Base-by-base conservation (phyloP, 2,113 vertebrate genomes). In the Nothoprocta pentlandii region DNA sequence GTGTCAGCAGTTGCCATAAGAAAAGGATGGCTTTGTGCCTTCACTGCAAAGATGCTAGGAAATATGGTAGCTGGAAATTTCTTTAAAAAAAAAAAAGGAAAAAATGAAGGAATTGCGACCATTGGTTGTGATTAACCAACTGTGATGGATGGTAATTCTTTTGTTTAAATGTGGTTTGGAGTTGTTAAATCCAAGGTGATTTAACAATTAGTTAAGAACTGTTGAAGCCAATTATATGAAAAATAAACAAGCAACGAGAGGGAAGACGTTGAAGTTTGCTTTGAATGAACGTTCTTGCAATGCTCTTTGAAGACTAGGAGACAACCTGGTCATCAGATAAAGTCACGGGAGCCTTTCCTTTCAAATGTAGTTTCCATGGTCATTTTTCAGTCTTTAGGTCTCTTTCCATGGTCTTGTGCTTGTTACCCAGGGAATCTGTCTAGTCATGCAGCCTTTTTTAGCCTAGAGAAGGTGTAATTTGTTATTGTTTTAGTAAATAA, bases 171-270 rank as follows among this genome's bases (percentile, higher is more conserved):
- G 11, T 81, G 76, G 69, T 85, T 81, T 84, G 91, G 58, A 91
- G 92, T 94, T 93, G 93, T 92, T 71, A 81, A 81, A 88, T 91
- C 90, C 95, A 93, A 95, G 92, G 88, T 96, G 84, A 80, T 87
- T 93, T 93, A 85, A 85, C 77, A 93, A 88, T 14, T 56, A 30
- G 62, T 88, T 46, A 84, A 75, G 71, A 88, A 51, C 56, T 53
- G 34, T 44, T 77, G 73, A 75, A 94, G 30, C 17, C 51, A 79
- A n/a, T 20, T 58, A 62, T 39, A 10, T 10, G 30, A 69, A 19
- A 16, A 32, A 44, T 46, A 66, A 61, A 12, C 26, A 75, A 87
- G 92, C 23, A 67, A 28, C 16, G 51, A 93, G 28, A 67, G 32
- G 28, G 51, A 93, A 11, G 61, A 66, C 87, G 82, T 84, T 64